These are phyloP conservation scores for Ormia ochracea DNA, from an alignment of 2,888 invertebrate genomes.

Conservation along the genomic window DNA sequence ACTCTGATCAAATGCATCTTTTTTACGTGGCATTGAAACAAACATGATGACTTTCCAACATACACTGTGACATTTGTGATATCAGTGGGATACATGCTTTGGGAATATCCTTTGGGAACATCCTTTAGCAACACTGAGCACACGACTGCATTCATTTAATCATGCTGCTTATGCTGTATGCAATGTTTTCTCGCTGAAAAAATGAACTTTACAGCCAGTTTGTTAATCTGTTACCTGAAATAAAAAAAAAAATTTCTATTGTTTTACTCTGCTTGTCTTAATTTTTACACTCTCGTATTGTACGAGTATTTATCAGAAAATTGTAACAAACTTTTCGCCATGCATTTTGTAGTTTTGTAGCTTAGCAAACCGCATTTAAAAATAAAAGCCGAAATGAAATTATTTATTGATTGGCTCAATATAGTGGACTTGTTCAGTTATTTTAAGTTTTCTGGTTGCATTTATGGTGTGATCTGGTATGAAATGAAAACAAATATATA, in stretches of 20 bases:
- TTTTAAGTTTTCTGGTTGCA: not conserved
- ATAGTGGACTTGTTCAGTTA: constrained; percentile 5
- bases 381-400: constrained; percentile 3
- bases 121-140: no score
- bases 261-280: not conserved
- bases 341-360: constrained; percentile 53
- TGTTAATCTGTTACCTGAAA: constrained; percentile 51
- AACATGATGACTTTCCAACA: no score
- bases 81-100: no score
- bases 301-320: constrained; percentile 25
- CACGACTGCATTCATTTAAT: not conserved
- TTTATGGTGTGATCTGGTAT: constrained; percentile 34
- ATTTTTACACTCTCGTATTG: no score
- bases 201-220: constrained; percentile 26
- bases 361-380: not conserved
- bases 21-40: no score
- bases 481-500: constrained; percentile 16
- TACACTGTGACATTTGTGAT: no score
- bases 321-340: constrained; percentile 29
- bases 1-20: no score
- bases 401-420: constrained; percentile 44
- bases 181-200: not conserved
- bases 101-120: no score
- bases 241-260: not conserved
- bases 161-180: no score